phyloP scores from a whole-genome alignment of 1,140 invertebrate species.

The Ceratina calcarata region DNA sequence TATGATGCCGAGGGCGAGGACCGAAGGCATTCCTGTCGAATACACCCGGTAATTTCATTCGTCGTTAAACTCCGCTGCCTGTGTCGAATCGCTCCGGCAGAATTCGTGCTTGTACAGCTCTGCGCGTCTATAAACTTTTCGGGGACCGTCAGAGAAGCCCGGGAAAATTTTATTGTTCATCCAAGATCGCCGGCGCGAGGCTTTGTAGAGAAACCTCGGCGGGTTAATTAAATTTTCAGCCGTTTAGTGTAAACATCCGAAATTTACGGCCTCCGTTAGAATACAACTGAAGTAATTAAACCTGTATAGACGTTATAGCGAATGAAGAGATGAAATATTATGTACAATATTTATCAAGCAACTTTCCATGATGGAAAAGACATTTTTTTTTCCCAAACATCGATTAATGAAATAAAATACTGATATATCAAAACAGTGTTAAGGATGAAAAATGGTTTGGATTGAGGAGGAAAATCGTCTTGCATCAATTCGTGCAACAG shows the following conservation, averaged over 20 bases:
- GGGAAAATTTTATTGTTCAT: conserved; percentile 3
- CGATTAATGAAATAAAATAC: background rate
- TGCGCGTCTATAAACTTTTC: conserved; percentile 40
- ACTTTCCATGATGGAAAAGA: no score
- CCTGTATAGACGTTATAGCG: background rate
- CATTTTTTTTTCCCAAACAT: background rate
- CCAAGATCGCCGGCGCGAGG: no score
- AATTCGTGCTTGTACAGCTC: conserved; percentile 6
- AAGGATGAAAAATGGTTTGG: background rate
- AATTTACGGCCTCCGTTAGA: background rate
- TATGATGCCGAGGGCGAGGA: conserved; percentile 31
- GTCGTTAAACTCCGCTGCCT: conserved; percentile 40
- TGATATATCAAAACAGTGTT: no score
- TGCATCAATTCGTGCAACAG: conserved; percentile 1
- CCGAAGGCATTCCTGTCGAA: conserved; percentile 38
- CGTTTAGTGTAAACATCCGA: background rate
- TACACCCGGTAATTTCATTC: conserved; percentile 56
- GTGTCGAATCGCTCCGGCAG: conserved; percentile 27
- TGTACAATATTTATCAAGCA: background rate
- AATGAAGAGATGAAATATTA: background rate
- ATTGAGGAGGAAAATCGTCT: background rate
- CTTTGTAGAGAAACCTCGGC: background rate
- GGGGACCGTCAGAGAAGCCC: background rate
- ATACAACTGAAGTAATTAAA: background rate
- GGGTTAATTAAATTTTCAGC: conserved; percentile 21